Evolutionary conservation across 2,888 invertebrate genomes (phyloP), one percentile per base, ranked within the genome.

Genomic region (Syrphus vitripennis): DNA sequence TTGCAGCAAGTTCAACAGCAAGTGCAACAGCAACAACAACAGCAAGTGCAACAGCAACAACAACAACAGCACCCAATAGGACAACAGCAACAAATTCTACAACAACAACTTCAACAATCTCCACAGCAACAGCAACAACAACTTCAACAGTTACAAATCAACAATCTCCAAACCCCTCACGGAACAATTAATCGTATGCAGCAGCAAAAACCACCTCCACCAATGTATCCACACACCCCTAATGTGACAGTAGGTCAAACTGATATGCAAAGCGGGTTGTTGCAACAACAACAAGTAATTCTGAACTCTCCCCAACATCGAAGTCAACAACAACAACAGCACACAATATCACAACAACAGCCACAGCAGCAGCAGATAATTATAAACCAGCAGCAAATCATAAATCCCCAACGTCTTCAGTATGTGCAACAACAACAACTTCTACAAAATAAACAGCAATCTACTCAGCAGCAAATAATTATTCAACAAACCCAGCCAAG

Each of bases 1-100:
- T 88, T 90, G 14, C 94, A 94, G 80, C 94, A 93, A 89, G 93
- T 93, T 42, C 94, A 94, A 21, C 86, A 81, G 24, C 81, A 79
- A 50, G 81, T 84, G 2, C 88, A 87, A 74, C 93, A 93, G 79
- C 92, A 92, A 88, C 93, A 93, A 78, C 93, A 92, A 50, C 93
- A 94, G 16, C 94, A 94, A 88, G 84, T 81, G 31, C 89, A 89
- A 53, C 89, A 88, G 50, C 89, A 89, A 50, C 89, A 89, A 42
- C 91, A 91, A 65, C 91, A 91, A 45, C 89, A 89, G 26, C 86
- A n/a, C n/a, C 89, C 89, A 79, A 83, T 83, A 40, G 84, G 82
- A 31, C 89, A 89, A 53, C 89, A 88, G 50, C 89, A 89, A 50
- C 89, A 89, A 69, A 89, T 90, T 24, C 89, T 89, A 42, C 91